These are phyloP conservation scores for Drosophila anceps DNA, from an alignment of 2,888 invertebrate species.

Conservation along the genomic window DNA sequence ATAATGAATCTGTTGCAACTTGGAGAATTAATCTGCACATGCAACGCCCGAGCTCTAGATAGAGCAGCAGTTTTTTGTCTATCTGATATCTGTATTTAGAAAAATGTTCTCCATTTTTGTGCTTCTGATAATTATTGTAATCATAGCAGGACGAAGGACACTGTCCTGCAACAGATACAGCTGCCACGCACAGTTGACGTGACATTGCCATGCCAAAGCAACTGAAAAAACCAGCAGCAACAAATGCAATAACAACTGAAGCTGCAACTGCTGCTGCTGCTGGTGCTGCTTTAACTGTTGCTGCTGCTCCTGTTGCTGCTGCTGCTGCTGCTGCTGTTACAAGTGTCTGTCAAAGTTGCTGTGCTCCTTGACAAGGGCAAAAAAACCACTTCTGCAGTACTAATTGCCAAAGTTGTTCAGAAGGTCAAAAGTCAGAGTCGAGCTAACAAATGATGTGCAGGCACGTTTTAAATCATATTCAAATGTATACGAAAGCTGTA, in stretches of 20 bases:
- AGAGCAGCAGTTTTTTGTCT: not conserved
- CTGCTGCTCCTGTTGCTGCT: not conserved
- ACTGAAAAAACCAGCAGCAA: not conserved
- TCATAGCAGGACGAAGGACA: not conserved
- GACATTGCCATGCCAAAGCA: not conserved
- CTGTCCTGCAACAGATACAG: not conserved
- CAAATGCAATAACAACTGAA: constrained; percentile 33
- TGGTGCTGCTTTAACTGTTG: not conserved
- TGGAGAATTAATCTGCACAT: constrained; percentile 11
- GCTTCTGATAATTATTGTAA: constrained; percentile 6
- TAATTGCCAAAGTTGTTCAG: constrained; percentile 72
- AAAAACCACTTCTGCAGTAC: constrained; percentile 60
- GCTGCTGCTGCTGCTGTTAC: constrained; percentile 22
- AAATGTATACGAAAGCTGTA: not conserved
- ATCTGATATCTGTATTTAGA: not conserved
- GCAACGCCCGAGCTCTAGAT: not conserved
- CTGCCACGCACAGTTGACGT: constrained; percentile 12
- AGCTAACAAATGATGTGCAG: constrained; percentile 64
- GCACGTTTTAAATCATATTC: constrained; percentile 17
- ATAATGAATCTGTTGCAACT: constrained; percentile 21
- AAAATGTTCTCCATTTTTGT: not conserved
- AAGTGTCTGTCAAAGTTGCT: constrained; percentile 37
- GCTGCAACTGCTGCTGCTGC: not conserved
- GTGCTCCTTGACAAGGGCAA: constrained; percentile 8
- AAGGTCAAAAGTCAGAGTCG: constrained; percentile 32